Evolutionary conservation across 2,888 invertebrate genomes (phyloP).

Genomic region (Hirtodrosophila confusa): DNA sequence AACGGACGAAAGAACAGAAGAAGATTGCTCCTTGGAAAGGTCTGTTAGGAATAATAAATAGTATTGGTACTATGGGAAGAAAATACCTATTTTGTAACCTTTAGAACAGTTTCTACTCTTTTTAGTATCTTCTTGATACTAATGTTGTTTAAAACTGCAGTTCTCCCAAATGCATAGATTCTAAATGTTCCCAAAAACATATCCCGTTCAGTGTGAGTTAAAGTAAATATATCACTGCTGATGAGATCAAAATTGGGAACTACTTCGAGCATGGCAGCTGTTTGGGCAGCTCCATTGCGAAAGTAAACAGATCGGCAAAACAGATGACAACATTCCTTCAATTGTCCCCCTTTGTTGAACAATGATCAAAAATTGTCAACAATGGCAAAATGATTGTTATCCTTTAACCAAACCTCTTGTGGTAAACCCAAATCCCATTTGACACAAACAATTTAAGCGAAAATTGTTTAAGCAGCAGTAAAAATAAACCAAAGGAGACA

Average conservation of each 20-base stretch:
- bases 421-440: constrained; percentile 79
- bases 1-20: too few relatives aligned
- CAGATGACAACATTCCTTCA: constrained; percentile 69
- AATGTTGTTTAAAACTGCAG: too few relatives aligned
- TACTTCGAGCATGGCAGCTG: constrained; percentile 28
- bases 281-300: constrained; percentile 37
- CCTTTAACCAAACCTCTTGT: constrained; percentile 78
- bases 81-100: too few relatives aligned
- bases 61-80: too few relatives aligned
- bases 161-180: too few relatives aligned
- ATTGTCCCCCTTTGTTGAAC: constrained; percentile 51
- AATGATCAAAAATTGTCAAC: constrained; percentile 62
- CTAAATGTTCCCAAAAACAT: not conserved
- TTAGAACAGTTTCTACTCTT: too few relatives aligned
- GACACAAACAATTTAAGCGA: constrained; percentile 72
- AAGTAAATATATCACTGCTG: constrained; percentile 2
- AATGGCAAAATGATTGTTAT: constrained; percentile 77
- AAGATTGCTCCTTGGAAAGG: too few relatives aligned
- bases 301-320: constrained; percentile 49
- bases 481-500: constrained; percentile 60
- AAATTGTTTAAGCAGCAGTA: constrained; percentile 70
- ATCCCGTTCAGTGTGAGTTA: not conserved
- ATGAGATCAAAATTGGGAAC: constrained; percentile 25
- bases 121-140: too few relatives aligned
- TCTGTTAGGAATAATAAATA: too few relatives aligned